Base-by-base conservation (phyloP, 2,113 vertebrate species). In the Datnioides undecimradiatus region DNA sequence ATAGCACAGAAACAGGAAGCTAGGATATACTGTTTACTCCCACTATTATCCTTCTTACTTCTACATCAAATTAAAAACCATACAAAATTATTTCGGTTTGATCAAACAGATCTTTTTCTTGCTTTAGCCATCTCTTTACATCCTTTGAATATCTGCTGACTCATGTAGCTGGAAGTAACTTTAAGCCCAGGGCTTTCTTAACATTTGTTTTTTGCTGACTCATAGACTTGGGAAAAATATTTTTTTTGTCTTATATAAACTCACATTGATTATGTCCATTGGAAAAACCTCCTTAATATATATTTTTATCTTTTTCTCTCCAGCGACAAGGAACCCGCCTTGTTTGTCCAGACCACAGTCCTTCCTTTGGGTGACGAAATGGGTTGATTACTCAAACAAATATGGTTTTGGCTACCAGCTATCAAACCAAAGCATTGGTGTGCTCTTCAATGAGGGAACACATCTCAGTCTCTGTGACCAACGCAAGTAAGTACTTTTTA, bases 371-470 rank as follows among this genome's bases (percentile, higher is more conserved):
- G 98, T 99, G 85, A 99, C 97, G 74, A 99, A 99, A 89, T 99
- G 98, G 98, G 97, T 99, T 0, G 98, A 99, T 88, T 99, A 99
- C 86, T 99, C 98, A 49, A 99, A 99, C 93, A 99, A 99, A 89
- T 99, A 98, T 0, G 98, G 98, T 38, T 99, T 99, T 78, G 98
- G 97, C 55, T 99, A 99, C 86, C 97, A 99, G 87, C 97, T 99
- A 38, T 99, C 98, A 41, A 97, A 98, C 95, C 96, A 94, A 82
- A 97, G 93, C 17, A 96, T 99, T 0, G 97, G 97, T 0, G 97
- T 99, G 54, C 96, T 99, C 66, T 99, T 99, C 94, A 99, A 99
- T 4, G 96, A 99, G 0, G 98, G 98, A 85, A 99, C 96, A 0
- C 98, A 99, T 86, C 96, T 99, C 91, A 95, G 94, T 0, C 95